These are phyloP conservation scores for Orientallactaga bullata DNA, from an alignment of 2,113 vertebrate species.

Conservation along the genomic window DNA sequence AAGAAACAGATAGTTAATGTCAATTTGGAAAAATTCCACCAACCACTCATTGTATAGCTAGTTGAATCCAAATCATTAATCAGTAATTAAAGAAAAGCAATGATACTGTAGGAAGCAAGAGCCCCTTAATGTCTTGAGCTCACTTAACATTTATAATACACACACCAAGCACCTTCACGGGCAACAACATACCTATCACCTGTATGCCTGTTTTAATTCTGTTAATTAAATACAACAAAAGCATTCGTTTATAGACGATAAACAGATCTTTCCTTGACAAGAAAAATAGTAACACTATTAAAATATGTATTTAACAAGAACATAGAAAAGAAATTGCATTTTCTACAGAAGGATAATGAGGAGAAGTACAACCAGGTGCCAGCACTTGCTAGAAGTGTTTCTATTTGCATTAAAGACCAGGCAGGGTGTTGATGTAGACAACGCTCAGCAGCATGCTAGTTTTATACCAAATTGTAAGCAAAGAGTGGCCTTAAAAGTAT, in stretches of 20 bases:
- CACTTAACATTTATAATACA: not conserved
- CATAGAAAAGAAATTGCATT: not conserved
- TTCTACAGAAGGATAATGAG: not conserved
- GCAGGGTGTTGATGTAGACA: not conserved
- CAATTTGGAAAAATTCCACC: constrained; percentile 79
- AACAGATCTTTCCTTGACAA: not conserved
- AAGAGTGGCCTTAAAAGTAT: not conserved
- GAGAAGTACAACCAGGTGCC: constrained; percentile 5
- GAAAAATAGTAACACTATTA: not conserved
- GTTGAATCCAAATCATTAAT: constrained; percentile 79
- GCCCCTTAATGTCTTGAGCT: constrained; percentile 43
- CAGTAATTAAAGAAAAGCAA: constrained; percentile 79
- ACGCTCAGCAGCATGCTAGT: not conserved
- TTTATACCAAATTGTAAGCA: not conserved
- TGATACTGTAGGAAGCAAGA: constrained; percentile 53
- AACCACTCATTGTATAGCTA: constrained; percentile 81
- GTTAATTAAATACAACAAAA: constrained; percentile 1
- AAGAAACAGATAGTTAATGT: constrained; percentile 78
- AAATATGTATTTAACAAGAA: not conserved
- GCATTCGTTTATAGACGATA: not conserved
- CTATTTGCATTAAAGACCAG: not conserved
- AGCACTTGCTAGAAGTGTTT: not conserved
- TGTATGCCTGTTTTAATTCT: not conserved
- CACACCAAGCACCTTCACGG: not conserved
- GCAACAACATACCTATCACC: not conserved